Evolutionary conservation across 2,888 invertebrate genomes (phyloP).

Genomic region (Vanessa cardui): DNA sequence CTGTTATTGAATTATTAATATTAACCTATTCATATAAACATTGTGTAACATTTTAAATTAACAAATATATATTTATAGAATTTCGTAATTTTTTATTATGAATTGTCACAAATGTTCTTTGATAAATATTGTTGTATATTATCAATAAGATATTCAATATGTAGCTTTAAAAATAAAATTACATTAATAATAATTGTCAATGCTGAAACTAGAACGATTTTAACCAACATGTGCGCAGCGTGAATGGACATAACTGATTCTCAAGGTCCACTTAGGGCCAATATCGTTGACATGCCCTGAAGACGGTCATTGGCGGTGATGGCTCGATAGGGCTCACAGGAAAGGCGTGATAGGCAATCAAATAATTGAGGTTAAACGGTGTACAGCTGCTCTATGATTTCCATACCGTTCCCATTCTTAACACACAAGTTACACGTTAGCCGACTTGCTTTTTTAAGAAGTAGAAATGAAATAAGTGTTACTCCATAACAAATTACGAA

Average conservation of each 20-base stretch:
- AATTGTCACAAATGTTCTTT: too few species aligned
- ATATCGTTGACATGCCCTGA: slow-evolving; percentile 47
- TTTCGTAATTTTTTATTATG: not conserved
- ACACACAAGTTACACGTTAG: slow-evolving; percentile 5
- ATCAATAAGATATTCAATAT: too few species aligned
- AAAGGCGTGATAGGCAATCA: slow-evolving; percentile 66
- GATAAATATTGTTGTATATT: too few species aligned
- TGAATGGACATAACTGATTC: slow-evolving; percentile 33
- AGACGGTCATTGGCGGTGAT: slow-evolving; percentile 49
- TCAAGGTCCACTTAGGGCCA: slow-evolving; percentile 45
- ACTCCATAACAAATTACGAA: too few species aligned
- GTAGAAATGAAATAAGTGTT: not conserved
- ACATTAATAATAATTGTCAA: too few species aligned
- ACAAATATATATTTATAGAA: not conserved
- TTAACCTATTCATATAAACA: too few species aligned
- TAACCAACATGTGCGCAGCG: slow-evolving; percentile 7
- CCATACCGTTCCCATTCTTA: slow-evolving; percentile 18
- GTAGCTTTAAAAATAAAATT: too few species aligned
- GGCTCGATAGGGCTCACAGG: slow-evolving; percentile 52
- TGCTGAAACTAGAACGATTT: slow-evolving; percentile 2
- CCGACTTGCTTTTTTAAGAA: not conserved
- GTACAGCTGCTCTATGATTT: slow-evolving; percentile 32
- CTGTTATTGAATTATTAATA: not conserved
- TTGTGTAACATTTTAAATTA: not conserved
- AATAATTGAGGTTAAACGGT: slow-evolving; percentile 72